These are phyloP conservation scores for Lophotis ruficrista DNA, from an alignment of 2,113 vertebrate genomes.

Conservation along the genomic window DNA sequence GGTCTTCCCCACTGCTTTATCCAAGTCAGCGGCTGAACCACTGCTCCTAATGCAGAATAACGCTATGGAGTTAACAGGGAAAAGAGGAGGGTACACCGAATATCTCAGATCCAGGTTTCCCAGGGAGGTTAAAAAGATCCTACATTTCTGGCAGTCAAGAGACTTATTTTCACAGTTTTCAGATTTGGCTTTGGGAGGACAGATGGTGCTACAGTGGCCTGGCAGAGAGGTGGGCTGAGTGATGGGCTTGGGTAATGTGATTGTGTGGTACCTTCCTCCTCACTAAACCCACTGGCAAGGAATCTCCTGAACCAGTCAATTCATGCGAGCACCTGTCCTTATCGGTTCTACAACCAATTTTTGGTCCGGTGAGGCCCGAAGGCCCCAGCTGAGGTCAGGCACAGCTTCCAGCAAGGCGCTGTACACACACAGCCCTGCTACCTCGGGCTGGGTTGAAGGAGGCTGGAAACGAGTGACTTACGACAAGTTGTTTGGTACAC, in stretches of 20 bases:
- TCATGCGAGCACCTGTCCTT: rapidly evolving
- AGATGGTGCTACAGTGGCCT: background rate
- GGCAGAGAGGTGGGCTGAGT: background rate
- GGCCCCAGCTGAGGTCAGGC: background rate
- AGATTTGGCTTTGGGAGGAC: background rate
- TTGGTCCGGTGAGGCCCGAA: background rate
- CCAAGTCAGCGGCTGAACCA: background rate
- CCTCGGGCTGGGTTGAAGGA: background rate
- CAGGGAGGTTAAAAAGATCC: background rate
- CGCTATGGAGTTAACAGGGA: background rate
- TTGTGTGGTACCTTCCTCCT: background rate
- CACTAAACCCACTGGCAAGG: background rate
- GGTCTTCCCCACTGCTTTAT: background rate
- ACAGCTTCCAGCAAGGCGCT: background rate
- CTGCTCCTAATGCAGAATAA: background rate
- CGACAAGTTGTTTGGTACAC: background rate
- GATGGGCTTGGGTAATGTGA: background rate
- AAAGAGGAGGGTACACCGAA: background rate
- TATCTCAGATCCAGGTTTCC: background rate
- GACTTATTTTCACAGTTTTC: background rate
- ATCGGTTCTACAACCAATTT: background rate
- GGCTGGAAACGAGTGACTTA: background rate
- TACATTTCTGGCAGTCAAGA: background rate
- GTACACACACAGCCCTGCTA: background rate
- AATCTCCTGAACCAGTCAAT: background rate